Evolutionary conservation across 2,888 invertebrate species (phyloP), one percentile per base, ranked within the genome.

Genomic region (Himalopsyche tibetana): DNA sequence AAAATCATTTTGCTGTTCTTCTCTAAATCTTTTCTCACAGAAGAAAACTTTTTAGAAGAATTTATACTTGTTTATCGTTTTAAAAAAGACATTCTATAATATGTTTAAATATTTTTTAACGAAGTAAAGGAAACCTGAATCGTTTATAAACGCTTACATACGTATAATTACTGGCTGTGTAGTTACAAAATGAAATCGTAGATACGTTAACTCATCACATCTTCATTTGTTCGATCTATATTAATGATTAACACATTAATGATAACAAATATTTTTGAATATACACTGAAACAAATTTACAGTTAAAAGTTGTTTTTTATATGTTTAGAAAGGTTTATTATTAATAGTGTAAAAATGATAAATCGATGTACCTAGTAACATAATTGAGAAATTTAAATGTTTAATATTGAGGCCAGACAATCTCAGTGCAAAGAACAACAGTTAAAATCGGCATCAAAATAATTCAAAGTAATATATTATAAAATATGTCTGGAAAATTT

Each of bases 61-160:
- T 82, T 84, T 81, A 85, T 85, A 87, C 87, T 87, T 84, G 87
- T 85, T 87, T 85, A 85, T 85, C 69, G 55, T 69, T 83, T 28
- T 17, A 55, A 45, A 45, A 63, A 42, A 45, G 40, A 56, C 51
- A 51, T 19, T 42, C 83, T 82, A 87, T 80, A 79, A 51, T 12
- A 84, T 86, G 86, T 80, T 87, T 87, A 82, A 86, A 86, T 84
- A 82, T 84, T 84, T 87, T 69, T 56, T 56, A n/a, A 56, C 19
- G 17, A 6, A 17, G 5, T 56, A 5, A 8, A 56, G 9, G 45
- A 45, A 45, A 28, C 28, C 28, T 28, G 28, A 28, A 28, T 28
- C 28, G 28, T 28, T 28, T 28, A 28, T 28, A 45, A 45, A 45
- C 2, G 2, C 9, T 11, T 9, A 11, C 45, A 9, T 45, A 9